These are phyloP conservation scores for Lophura nycthemera DNA, from an alignment of 2,113 vertebrate genomes.

Conservation along the genomic window DNA sequence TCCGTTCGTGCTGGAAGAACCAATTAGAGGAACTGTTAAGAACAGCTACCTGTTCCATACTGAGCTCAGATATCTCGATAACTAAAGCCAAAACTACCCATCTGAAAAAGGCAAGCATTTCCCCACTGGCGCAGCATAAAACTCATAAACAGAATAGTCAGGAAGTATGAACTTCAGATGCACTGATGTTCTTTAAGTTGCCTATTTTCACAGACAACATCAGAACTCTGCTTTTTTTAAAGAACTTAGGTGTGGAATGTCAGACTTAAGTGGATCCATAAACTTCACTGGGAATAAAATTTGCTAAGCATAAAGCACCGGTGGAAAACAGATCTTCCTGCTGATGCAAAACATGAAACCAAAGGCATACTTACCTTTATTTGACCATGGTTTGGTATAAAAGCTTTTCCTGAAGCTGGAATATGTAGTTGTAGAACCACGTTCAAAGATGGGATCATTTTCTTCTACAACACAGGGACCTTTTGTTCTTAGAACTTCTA, in stretches of 20 bases:
- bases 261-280: neutral
- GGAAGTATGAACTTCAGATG: neutral
- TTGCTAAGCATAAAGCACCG: neutral
- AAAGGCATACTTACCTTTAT: slow-evolving; percentile 82
- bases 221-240: neutral
- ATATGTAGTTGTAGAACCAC: slow-evolving; percentile 96
- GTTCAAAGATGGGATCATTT: slow-evolving; percentile 96
- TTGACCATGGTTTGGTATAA: slow-evolving; percentile 94
- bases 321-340: neutral
- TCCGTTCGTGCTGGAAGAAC: neutral
- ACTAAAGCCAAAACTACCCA: neutral
- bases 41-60: neutral
- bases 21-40: neutral
- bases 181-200: neutral
- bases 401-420: slow-evolving; percentile 92
- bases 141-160: neutral
- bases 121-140: too few relatives aligned
- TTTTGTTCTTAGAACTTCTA: slow-evolving; percentile 91
- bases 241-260: neutral
- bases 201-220: neutral
- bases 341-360: neutral
- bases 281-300: neutral
- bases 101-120: neutral
- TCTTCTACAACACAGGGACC: slow-evolving; percentile 89
- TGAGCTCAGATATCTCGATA: neutral